phyloP scores from a whole-genome alignment of 2,797 vertebrate genomes.

The Borostomias antarcticus region DNA sequence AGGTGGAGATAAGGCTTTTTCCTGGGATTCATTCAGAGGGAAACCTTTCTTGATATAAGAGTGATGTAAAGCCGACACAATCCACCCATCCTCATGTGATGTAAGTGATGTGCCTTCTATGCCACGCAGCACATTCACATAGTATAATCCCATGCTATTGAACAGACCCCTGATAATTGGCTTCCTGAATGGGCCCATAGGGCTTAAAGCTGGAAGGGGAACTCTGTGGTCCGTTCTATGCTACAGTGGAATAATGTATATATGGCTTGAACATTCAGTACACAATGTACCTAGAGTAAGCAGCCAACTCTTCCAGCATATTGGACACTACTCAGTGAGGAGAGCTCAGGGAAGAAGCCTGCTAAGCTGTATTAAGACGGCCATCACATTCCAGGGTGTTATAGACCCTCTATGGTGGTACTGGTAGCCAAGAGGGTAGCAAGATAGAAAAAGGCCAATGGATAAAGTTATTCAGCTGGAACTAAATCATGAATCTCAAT shows the following conservation, averaged over 20 bases:
- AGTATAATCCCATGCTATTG: neutral
- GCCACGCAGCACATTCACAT: neutral
- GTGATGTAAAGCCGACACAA: neutral
- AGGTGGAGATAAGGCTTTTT: neutral
- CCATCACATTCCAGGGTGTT: neutral
- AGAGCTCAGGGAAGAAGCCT: neutral
- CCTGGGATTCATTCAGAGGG: no score
- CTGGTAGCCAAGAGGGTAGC: no score
- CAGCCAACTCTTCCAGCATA: conserved; percentile 6
- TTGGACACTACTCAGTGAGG: conserved; percentile 22
- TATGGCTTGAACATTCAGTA: conserved; percentile 17
- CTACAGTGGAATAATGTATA: neutral
- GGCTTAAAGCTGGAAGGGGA: conserved; percentile 1
- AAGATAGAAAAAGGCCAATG: no score
- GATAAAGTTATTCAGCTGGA: no score
- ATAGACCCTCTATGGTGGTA: no score
- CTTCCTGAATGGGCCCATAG: neutral
- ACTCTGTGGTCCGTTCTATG: neutral
- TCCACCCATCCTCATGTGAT: neutral
- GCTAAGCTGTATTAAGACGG: neutral
- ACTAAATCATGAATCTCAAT: conserved; percentile 23
- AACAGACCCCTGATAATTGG: neutral
- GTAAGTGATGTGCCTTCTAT: neutral
- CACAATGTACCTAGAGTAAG: neutral
- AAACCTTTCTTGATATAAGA: neutral